Evolutionary conservation across 2,888 invertebrate genomes (phyloP), one percentile per base, ranked within the genome.

Genomic region (Linnaemya tessellans): DNA sequence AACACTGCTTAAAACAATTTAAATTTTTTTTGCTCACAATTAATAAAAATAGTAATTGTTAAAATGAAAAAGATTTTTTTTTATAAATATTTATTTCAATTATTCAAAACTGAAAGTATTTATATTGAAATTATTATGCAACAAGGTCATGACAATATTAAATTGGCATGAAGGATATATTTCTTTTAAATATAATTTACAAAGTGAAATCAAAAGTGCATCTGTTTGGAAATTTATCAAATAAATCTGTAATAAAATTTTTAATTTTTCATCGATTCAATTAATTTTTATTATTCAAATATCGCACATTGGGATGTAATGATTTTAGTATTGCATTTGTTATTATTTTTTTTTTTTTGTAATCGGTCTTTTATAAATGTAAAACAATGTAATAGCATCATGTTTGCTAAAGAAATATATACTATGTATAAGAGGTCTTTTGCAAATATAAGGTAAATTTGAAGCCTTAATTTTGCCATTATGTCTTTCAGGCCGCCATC

Each of bases 191-290:
- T 35, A 30, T 64, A 38, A 77, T 77, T 77, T 67, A 38, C 54
- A 56, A 77, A 77, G 67, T 46, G 67, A 77, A 77, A 67, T 58
- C n/a, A 67, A 67, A 67, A 67, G 67, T 77, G 20, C 18, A 25
- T 18, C 4, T 71, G 41, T 41, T 74, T 70, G 5, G 22, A 68
- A 35, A 15, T 41, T 38, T 3, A 9, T 7, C 4, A n/a, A n/a
- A 10, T 22, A 25, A 64, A 54, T n/a, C n/a, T 54, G 3, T 22
- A 38, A 38, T 15, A 20, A n/a, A 38, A 38, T 25, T 15, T 22
- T 13, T 13, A 4, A 15, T 1, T 15, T 25, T 15, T 56, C 56
- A 49, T 38, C 22, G 1, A 7, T 68, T 25, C 9, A 62, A 18
- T 11, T 51, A 18, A 18, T 51, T 18, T 7, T 38, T 38, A 38